phyloP scores from a whole-genome alignment of 1,140 invertebrate species.

The Notospermus geniculatus region DNA sequence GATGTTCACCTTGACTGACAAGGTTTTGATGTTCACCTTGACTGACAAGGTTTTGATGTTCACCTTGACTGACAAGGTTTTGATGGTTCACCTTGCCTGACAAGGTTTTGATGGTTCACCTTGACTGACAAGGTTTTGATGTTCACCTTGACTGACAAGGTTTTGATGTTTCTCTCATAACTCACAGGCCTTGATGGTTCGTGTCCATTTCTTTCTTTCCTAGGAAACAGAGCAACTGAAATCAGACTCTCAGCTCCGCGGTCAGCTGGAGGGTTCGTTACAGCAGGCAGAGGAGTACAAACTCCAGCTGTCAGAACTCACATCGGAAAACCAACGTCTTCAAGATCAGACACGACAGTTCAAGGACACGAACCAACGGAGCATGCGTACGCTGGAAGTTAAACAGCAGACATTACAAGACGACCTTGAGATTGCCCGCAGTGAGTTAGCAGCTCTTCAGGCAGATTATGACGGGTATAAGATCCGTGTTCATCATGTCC shows the following conservation, averaged over 20 bases:
- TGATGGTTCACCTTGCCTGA: no score
- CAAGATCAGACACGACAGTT: constrained; percentile 46
- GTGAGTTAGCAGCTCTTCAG: constrained; percentile 46
- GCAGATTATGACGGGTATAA: constrained; percentile 58
- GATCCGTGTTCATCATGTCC: constrained; percentile 56
- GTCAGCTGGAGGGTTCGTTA: constrained; percentile 40
- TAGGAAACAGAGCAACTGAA: constrained; percentile 43
- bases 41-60: no score
- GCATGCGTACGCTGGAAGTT: constrained; percentile 45
- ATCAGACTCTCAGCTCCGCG: constrained; percentile 40
- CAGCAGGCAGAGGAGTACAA: constrained; percentile 50
- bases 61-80: no score
- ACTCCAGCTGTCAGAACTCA: constrained; percentile 50
- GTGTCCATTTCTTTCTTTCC: no score
- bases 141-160: no score
- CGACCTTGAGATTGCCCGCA: constrained; percentile 45
- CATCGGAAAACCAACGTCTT: constrained; percentile 45
- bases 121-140: no score
- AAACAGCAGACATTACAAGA: constrained; percentile 42
- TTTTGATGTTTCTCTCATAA: no score
- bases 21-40: no score
- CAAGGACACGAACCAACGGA: constrained; percentile 45
- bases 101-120: no score
- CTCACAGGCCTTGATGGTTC: no score
- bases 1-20: no score